Percentiles rank a stretch among this genome's conserved stretches.
Evolutionary conservation across 2,888 invertebrate genomes (phyloP).

Genomic region (Carcina quercana): DNA sequence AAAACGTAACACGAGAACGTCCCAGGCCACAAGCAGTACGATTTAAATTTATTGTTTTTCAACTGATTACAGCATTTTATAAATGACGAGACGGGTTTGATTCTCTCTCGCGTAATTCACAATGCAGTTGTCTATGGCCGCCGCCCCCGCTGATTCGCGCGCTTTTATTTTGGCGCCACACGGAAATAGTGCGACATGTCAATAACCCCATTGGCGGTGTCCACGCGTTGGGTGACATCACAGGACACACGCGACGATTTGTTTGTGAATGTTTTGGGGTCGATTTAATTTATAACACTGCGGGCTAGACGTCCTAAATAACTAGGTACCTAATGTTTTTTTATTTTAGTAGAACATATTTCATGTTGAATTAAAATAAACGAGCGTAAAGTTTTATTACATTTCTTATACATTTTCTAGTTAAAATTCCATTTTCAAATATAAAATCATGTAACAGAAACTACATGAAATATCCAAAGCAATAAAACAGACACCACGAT

Average conservation of each 20-base stretch:
- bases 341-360: conserved; percentile 38
- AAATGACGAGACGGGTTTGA: too few relatives aligned
- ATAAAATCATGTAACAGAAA: not conserved
- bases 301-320: conserved; percentile 37
- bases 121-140: conserved; percentile 18
- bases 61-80: conserved; percentile 59
- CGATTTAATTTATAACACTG: conserved; percentile 59
- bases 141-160: conserved; percentile 47
- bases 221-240: conserved; percentile 61
- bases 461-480: conserved; percentile 8
- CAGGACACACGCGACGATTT: conserved; percentile 51
- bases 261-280: conserved; percentile 56
- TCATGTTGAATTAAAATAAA: conserved; percentile 16
- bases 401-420: not conserved
- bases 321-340: conserved; percentile 32
- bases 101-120: conserved; percentile 25
- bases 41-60: conserved; percentile 71
- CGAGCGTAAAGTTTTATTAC: not conserved
- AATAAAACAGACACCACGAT: conserved; percentile 30
- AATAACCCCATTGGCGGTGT: conserved; percentile 66
- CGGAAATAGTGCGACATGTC: conserved; percentile 70
- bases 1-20: conserved; percentile 70
- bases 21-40: conserved; percentile 69
- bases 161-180: conserved; percentile 68
- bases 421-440: not conserved